Base-by-base conservation (phyloP, 2,888 invertebrate genomes). In the Mythimna impura region DNA sequence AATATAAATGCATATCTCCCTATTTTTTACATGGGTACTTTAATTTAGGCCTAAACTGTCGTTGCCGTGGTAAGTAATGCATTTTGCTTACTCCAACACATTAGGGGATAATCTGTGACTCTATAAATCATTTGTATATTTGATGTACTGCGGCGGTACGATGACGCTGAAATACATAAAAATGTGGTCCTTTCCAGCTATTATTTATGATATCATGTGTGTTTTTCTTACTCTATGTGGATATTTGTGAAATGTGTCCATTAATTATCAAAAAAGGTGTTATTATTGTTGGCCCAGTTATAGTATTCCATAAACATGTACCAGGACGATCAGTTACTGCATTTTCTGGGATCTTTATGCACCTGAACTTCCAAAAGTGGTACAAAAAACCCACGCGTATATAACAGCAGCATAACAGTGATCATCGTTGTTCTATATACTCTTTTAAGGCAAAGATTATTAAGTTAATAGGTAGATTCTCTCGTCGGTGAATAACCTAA, bases 81-180 rank as follows among this genome's bases (percentile, higher is more conserved):
- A 22, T 60, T 30, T 50, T 61, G 50, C 43, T 34, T 50, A 50
- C 10, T 36, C 9, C 0, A 64, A 55, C 30, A 52, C 17, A 64
- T 61, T 55, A 40, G 54, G 47, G 60, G 43, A 40, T 64, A n/a
- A 57, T 57, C 10, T 20, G 8, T n/a, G 3, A 47, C 40, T 50
- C 3, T 20, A 60, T 69, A 58, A 69, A 74, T 63, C 63, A 69
- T n/a, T 20, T 52, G 9, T 0, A 52, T 52, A 52, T 52, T 17
- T 47, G 47, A 2, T 17, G 17, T 7, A 6, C 17, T 47, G 6
- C 14, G 3, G 2, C 14, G 7, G 17, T 47, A 7, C 47, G 17
- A 47, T 47, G 2, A 7, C 6, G 17, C 47, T 17, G 14, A 43
- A 14, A 43, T 47, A 47, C 6, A 47, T 47, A 47, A 47, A 47